phyloP scores from a whole-genome alignment of 1,140 invertebrate species.

The Doryteuthis pealeii region DNA sequence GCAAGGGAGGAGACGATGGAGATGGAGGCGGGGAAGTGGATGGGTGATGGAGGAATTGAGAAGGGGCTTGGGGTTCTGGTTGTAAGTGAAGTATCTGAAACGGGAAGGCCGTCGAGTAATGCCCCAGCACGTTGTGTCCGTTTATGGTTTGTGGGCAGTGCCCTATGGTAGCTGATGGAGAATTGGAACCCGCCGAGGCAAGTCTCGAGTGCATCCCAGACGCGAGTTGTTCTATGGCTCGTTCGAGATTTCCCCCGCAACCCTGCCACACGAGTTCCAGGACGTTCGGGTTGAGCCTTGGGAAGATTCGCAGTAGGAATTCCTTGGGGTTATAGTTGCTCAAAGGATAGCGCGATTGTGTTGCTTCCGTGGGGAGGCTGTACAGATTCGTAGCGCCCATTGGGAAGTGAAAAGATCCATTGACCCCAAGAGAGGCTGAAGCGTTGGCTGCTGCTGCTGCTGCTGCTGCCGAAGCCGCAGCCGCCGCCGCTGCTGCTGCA shows the following conservation, averaged over 20 bases:
- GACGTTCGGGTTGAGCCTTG: constrained; percentile 36
- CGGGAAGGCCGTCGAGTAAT: too few relatives aligned
- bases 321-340: constrained; percentile 32
- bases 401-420: neutral
- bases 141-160: too few relatives aligned
- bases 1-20: neutral
- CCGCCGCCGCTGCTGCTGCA: neutral
- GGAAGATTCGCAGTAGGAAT: constrained; percentile 41
- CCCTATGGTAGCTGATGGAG: too few relatives aligned
- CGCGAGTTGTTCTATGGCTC: constrained; percentile 41
- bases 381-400: neutral
- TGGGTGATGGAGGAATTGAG: too few relatives aligned
- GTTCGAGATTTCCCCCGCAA: constrained; percentile 41
- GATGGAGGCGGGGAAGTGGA: too few relatives aligned
- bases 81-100: too few relatives aligned
- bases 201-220: constrained; percentile 23
- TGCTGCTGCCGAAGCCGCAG: neutral
- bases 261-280: constrained; percentile 45
- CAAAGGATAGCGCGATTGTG: constrained; percentile 17
- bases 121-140: too few relatives aligned
- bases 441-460: neutral
- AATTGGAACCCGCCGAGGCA: constrained; percentile 6
- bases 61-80: too few relatives aligned
- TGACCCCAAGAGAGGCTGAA: neutral
- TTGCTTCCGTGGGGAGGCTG: constrained; percentile 10